Percentiles rank a stretch among this genome's conserved stretches.
phyloP scores from a whole-genome alignment of 2,888 invertebrate genomes.

The Netelia fuscicornis region DNA sequence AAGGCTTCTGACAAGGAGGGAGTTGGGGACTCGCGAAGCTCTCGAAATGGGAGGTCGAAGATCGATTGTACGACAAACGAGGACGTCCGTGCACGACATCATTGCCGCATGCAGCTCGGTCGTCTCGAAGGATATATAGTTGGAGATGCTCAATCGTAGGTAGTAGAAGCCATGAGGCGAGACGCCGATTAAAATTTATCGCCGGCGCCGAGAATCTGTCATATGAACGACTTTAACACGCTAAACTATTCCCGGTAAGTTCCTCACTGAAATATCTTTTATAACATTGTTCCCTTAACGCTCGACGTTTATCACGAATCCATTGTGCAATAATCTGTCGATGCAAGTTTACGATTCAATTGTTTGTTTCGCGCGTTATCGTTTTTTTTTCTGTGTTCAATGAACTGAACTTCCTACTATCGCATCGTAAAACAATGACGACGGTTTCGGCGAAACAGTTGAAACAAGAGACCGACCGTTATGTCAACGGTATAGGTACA shows the following conservation, averaged over 20 bases:
- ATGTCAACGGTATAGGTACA: constrained; percentile 12
- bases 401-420: constrained; percentile 20
- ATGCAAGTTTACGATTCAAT: not conserved
- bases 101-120: constrained; percentile 11
- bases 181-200: constrained; percentile 46
- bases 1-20: constrained; percentile 28
- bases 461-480: constrained; percentile 19
- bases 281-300: not conserved
- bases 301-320: not conserved
- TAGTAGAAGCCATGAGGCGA: constrained; percentile 11
- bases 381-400: not conserved
- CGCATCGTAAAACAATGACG: constrained; percentile 37
- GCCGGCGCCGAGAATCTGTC: constrained; percentile 15
- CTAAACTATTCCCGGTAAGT: not conserved
- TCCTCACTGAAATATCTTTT: not conserved
- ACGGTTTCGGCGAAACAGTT: constrained; percentile 26
- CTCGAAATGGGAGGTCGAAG: constrained; percentile 55
- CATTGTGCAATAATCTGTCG: not conserved
- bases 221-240: not conserved
- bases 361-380: not conserved
- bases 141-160: constrained; percentile 1
- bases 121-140: constrained; percentile 1
- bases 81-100: constrained; percentile 36
- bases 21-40: constrained; percentile 36
- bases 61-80: constrained; percentile 57